Conservation (phyloP, 2,797 vertebrate genomes). For the Scarus forsteni region DNA sequence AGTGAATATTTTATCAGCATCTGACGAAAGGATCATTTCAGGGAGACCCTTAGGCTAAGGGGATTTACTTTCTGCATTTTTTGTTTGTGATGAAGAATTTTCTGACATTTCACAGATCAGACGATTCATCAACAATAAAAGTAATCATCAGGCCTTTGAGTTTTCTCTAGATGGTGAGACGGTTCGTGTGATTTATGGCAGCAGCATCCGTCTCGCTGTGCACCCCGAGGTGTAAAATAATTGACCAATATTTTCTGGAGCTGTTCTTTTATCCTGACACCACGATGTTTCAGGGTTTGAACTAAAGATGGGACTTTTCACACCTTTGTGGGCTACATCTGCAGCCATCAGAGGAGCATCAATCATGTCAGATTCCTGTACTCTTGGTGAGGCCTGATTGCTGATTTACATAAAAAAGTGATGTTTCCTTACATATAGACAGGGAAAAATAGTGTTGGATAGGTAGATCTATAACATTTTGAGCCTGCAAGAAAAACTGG, state of each 20-base stretch:
- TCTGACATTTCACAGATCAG: slow-evolving; percentile 1
- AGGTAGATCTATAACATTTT: slow-evolving; percentile 13
- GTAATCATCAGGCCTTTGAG: slow-evolving; percentile 1
- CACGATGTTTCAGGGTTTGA: neutral
- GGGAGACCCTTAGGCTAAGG: neutral
- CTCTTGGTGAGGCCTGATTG: neutral
- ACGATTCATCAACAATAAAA: neutral
- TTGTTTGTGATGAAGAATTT: neutral
- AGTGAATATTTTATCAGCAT: neutral
- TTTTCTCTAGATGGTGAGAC: slow-evolving; percentile 1
- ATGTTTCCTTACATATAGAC: neutral
- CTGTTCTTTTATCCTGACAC: slow-evolving; percentile 5
- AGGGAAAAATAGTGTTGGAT: neutral
- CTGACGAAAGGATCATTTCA: neutral
- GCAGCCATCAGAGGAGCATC: neutral
- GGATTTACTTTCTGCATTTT: neutral
- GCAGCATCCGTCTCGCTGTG: neutral
- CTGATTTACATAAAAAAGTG: neutral
- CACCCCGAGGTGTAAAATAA: slow-evolving; percentile 24
- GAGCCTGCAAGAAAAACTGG: slow-evolving; percentile 6
- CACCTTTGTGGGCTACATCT: neutral
- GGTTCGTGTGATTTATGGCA: slow-evolving; percentile 15
- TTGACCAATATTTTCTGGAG: slow-evolving; percentile 11
- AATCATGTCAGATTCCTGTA: neutral
- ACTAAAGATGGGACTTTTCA: slow-evolving; percentile 7